These are phyloP conservation scores for Amblyornis subalaris DNA, from an alignment of 2,113 vertebrate species.

Conservation along the genomic window DNA sequence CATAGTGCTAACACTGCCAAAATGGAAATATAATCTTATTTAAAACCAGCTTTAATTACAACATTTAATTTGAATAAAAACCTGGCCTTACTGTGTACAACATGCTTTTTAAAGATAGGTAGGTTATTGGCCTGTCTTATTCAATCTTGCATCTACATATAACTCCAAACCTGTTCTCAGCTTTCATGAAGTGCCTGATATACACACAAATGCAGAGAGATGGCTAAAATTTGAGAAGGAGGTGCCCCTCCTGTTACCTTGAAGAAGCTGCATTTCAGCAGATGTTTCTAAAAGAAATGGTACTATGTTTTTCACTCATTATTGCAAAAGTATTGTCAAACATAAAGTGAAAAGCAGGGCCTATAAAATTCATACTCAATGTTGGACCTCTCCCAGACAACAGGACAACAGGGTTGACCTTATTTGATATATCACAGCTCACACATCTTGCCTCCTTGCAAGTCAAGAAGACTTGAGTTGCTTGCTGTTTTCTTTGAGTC, in stretches of 20 bases:
- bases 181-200: neutral
- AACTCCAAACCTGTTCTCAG: neutral
- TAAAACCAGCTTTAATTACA: neutral
- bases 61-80: neutral
- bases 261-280: neutral
- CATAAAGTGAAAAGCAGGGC: neutral
- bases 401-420: neutral
- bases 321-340: neutral
- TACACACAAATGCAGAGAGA: neutral
- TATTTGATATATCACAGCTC: neutral
- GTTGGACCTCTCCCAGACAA: neutral
- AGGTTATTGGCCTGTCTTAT: neutral
- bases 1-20: neutral
- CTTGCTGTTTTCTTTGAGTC: neutral
- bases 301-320: accelerated
- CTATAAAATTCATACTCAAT: neutral
- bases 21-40: neutral
- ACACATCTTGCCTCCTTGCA: neutral
- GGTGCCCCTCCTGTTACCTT: neutral
- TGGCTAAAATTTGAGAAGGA: neutral
- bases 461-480: neutral
- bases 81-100: neutral
- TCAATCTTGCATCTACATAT: neutral
- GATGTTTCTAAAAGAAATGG: neutral
- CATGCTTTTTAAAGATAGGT: neutral